These are phyloP conservation scores for Nephrocerus scutellatus DNA, from an alignment of 2,888 invertebrate species.

Conservation along the genomic window DNA sequence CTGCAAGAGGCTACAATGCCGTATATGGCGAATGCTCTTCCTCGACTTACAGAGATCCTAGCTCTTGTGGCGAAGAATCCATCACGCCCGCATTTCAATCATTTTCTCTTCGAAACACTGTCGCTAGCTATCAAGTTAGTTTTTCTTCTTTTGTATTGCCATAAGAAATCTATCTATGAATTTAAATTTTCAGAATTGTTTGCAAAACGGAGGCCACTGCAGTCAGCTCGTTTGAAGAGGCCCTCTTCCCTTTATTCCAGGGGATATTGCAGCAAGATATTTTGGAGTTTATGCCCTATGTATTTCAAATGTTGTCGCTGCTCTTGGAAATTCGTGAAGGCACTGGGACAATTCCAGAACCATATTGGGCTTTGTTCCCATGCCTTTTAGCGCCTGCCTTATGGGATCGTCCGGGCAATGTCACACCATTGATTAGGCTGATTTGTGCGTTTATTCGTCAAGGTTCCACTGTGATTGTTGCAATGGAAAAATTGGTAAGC, in stretches of 20 bases:
- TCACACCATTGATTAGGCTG: conserved; percentile 87
- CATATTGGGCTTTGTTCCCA: conserved; percentile 84
- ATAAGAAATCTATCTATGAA: background rate
- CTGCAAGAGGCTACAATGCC: conserved; percentile 76
- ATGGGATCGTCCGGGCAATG: conserved; percentile 91
- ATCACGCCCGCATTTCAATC: conserved; percentile 95
- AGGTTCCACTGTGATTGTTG: conserved; percentile 61
- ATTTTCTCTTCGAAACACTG: conserved; percentile 93
- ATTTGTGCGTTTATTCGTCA: conserved; percentile 78
- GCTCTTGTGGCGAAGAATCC: conserved; percentile 84
- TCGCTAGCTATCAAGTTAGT: conserved; percentile 79
- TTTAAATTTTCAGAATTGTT: conserved; percentile 67
- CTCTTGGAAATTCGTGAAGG: conserved; percentile 68
- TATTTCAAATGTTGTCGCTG: conserved; percentile 93
- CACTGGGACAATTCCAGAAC: conserved; percentile 59
- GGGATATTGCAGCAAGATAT: conserved; percentile 87
- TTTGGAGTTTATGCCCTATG: conserved; percentile 94
- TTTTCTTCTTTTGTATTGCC: background rate
- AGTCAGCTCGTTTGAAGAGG: conserved; percentile 82
- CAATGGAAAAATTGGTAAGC: conserved; percentile 64
- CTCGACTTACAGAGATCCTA: conserved; percentile 78
- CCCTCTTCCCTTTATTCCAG: conserved; percentile 92
- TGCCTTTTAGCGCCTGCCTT: conserved; percentile 82
- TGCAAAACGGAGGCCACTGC: conserved; percentile 74
- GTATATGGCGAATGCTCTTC: conserved; percentile 70